Evolutionary conservation across 35 echinoderm and acorn worm genomes (phyloP).

Genomic region (Lytechinus pictus): DNA sequence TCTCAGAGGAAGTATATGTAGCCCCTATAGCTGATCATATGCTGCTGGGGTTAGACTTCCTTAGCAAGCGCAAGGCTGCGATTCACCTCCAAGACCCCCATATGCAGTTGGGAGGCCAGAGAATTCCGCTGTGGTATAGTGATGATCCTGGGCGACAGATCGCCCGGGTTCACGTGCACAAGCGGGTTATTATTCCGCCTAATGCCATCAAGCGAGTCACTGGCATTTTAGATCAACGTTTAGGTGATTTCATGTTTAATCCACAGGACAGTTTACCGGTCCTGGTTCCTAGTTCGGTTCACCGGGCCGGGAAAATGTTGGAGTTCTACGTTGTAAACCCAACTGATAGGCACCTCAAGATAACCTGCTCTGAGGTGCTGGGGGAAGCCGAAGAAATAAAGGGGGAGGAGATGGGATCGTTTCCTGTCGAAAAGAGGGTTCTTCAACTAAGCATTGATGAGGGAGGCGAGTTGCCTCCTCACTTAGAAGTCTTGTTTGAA

Average conservation of each 20-base stretch:
- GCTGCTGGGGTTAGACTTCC: slow-evolving; percentile 66
- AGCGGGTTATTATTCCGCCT: slow-evolving; percentile 45
- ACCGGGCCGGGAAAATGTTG: not conserved
- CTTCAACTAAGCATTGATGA: not conserved
- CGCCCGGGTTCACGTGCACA: slow-evolving; percentile 25
- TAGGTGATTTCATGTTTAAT: not conserved
- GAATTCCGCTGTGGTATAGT: not conserved
- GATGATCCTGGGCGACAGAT: not conserved
- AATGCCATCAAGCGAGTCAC: not conserved
- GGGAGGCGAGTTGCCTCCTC: not conserved
- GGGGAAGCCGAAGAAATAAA: not conserved
- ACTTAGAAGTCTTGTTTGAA: slow-evolving; percentile 47
- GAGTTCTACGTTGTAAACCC: not conserved
- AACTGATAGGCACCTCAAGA: not conserved
- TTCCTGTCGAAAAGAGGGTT: not conserved
- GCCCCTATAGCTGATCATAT: slow-evolving; percentile 71
- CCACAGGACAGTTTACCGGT: not conserved
- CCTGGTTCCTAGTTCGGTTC: slow-evolving; percentile 19
- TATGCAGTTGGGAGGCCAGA: slow-evolving; percentile 12
- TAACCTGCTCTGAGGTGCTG: not conserved
- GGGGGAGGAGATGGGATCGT: not conserved
- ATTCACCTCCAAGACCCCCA: slow-evolving; percentile 24
- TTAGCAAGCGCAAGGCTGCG: not conserved
- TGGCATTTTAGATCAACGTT: not conserved
- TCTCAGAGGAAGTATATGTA: slow-evolving; percentile 49